These are phyloP conservation scores for Etheostoma cragini DNA, from an alignment of 2,113 vertebrate genomes.

Conservation along the genomic window DNA sequence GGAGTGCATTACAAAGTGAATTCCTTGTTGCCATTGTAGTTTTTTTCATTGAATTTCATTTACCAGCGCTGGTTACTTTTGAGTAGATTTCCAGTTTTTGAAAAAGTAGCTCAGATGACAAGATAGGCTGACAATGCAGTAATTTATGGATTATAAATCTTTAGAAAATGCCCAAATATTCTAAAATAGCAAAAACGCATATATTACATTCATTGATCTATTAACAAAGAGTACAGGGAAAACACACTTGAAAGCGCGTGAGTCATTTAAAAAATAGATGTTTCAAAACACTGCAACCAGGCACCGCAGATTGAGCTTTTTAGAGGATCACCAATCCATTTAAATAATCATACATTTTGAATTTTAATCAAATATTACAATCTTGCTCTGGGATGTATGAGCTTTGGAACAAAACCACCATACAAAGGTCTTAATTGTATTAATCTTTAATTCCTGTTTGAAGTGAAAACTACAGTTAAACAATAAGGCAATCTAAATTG, in stretches of 20 bases:
- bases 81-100: neutral
- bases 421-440: neutral
- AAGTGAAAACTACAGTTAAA: neutral
- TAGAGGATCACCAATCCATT: conserved; percentile 1
- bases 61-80: neutral
- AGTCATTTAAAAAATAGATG: conserved; percentile 7
- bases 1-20: neutral
- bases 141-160: conserved; percentile 6
- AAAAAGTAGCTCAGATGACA: neutral
- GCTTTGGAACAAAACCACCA: neutral
- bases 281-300: conserved; percentile 8
- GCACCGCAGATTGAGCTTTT: conserved; percentile 6
- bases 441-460: neutral
- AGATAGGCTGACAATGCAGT: neutral
- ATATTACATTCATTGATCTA: conserved; percentile 11
- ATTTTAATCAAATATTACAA: neutral
- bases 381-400: neutral
- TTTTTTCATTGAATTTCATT: neutral
- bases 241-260: conserved; percentile 14
- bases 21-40: neutral
- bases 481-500: neutral
- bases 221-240: conserved; percentile 1
- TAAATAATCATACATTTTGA: neutral
- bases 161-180: conserved; percentile 10
- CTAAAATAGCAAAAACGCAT: conserved; percentile 16